Base-by-base conservation (phyloP, 1,140 invertebrate genomes). In the Rhynchophorus ferrugineus region DNA sequence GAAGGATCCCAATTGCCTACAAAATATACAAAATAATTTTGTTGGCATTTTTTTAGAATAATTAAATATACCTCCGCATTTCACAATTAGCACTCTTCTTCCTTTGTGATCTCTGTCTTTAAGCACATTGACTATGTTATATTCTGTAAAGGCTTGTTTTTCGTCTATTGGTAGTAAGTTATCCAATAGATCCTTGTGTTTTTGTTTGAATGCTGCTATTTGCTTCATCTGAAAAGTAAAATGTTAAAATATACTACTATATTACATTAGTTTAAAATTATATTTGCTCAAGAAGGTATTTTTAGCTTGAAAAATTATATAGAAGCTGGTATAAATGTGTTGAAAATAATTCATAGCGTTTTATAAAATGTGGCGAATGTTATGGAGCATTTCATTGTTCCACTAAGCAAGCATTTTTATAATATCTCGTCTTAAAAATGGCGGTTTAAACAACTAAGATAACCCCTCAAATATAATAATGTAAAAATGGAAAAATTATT, bases 1-100 rank as follows among this genome's bases (percentile, higher is more conserved):
- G 78, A 81, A 0, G 87, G 80, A 63, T 90, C 79, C 87, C 87
- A 90, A 73, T 58, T 54, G 76, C 79, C 80, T 53, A 41, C 55
- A 56, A 38, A 38, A 14, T 19, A 38, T 38, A 14, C 37, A 38
- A 38, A 38, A 38, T 11, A 29, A 29, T 11, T 29, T 5, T 11
- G 5, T 29, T 11, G 5, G 11, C 5, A 38, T 6, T 19, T 38
- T 14, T 38, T 38, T 29, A 29, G 18, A 14, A 7, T 7, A 24
- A n/a, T 9, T 6, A 44, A 3, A 29, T 5, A n/a, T 24, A 67
- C 65, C 55, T 56, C 65, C 65, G 39, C 56, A 56, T 38, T 64
- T 56, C 0, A 67, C 65, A 20, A 64, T 21, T 13, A 64, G 53
- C 2, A 64, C 55, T 44, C 65, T 39, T 45, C 65, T 53, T 7